Conservation (phyloP, 2,113 vertebrate genomes). For the Choloepus hoffmanni region DNA sequence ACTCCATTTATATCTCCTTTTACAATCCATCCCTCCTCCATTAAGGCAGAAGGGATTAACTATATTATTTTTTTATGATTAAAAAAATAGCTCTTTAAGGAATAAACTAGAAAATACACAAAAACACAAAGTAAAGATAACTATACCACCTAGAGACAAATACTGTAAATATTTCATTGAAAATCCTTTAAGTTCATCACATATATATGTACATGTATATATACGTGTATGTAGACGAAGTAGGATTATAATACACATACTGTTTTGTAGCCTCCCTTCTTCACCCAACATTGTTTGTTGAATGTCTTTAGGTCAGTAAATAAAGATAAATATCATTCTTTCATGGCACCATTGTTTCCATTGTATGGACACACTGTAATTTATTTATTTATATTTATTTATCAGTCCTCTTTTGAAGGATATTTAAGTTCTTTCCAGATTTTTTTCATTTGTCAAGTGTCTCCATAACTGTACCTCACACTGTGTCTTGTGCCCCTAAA, state of each 20-base stretch:
- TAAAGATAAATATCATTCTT: not conserved
- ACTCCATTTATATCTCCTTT: not conserved
- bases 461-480: not conserved
- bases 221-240: not conserved
- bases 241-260: not conserved
- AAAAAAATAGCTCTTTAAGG: not conserved
- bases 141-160: not conserved
- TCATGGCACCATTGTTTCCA: not conserved
- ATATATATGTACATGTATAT: not conserved
- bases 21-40: not conserved
- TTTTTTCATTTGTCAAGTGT: not conserved
- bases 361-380: not conserved
- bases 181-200: not conserved
- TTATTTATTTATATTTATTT: not conserved
- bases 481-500: not conserved
- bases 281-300: not conserved
- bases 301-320: not conserved
- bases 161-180: not conserved
- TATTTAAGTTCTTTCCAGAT: not conserved
- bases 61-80: conserved; percentile 6
- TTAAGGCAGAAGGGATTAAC: not conserved
- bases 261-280: not conserved
- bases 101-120: not conserved
- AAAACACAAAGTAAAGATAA: not conserved
- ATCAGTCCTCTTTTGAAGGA: not conserved